Base-by-base conservation (phyloP, 2,797 vertebrate species). In the Labroides dimidiatus region DNA sequence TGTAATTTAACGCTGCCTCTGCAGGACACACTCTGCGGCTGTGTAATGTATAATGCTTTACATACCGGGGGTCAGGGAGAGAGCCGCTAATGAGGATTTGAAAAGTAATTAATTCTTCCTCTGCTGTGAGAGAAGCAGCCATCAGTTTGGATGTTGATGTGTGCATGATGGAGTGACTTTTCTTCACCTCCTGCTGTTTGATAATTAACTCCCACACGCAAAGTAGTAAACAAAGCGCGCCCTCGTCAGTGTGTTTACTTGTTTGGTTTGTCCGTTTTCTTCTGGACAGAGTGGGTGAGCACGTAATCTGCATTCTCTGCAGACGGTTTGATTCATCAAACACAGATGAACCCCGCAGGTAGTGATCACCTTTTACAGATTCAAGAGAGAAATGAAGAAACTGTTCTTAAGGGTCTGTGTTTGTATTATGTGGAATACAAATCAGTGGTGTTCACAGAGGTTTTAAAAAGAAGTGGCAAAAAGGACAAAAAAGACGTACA, bases 1-100 rank as follows among this genome's bases (percentile, higher is more conserved):
- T 68, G 75, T 71, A 73, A 84, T 84, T 87, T 76, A 86, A 87
- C 71, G 69, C 78, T 21, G 77, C 42, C 80, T 53, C 75, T 63
- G 73, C 78, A 71, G 72, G 64, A 73, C 72, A 59, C 72, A 72
- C 79, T 80, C 33, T 0, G 33, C 33, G 64, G 37, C 37, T 44
- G 24, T 73, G 75, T 75, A 68, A 71, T 48, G 20, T 74, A 30
- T 42, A 73, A 65, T 12, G 63, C 82, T 77, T 52, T 66, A 75
- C 82, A 78, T 41, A 55, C 13, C 12, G 55, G 78, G 55, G 78
- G 79, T 82, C 79, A 59, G 72, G 56, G 78, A 78, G 67, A 56
- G 68, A 19, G 63, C 53, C 30, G 24, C 75, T 72, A 64, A 69
- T 57, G 73, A 77, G 78, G 75, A 69, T 78, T 75, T 64, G 64